A percentile compares a stretch with the other conserved stretches of the same genome.
These are phyloP conservation scores for Lipophrys pholis DNA, from an alignment of 2,113 vertebrate species.

Conservation along the genomic window DNA sequence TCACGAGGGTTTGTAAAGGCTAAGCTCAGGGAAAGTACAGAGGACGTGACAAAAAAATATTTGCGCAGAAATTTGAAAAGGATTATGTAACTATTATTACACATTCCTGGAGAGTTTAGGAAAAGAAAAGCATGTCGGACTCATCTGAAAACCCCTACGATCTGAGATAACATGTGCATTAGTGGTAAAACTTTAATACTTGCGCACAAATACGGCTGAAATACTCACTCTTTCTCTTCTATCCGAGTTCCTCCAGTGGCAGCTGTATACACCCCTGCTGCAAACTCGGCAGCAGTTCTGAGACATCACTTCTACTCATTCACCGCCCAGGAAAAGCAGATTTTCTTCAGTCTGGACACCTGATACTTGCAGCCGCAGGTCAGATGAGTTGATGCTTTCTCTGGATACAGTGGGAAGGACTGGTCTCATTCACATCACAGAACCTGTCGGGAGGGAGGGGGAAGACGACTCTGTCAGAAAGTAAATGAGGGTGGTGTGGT, in stretches of 20 bases:
- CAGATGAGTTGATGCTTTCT: slow-evolving; percentile 4
- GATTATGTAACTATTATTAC: background rate
- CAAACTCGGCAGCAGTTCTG: slow-evolving; percentile 52
- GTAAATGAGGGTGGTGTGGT: slow-evolving; percentile 12
- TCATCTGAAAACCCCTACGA: background rate
- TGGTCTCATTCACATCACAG: slow-evolving; percentile 20
- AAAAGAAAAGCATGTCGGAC: background rate
- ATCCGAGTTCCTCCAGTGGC: slow-evolving; percentile 54
- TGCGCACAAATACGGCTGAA: background rate
- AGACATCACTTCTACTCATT: slow-evolving; percentile 55
- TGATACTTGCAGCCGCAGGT: slow-evolving; percentile 21
- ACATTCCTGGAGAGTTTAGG: background rate
- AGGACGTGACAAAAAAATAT: slow-evolving; percentile 10
- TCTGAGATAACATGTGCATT: background rate
- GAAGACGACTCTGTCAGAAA: slow-evolving; percentile 36
- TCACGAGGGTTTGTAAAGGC: slow-evolving; percentile 38
- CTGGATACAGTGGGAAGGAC: slow-evolving; percentile 14
- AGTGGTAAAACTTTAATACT: background rate
- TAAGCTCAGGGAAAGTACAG: slow-evolving; percentile 5
- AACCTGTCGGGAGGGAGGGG: slow-evolving; percentile 2
- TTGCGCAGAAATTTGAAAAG: background rate
- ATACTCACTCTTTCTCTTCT: slow-evolving; percentile 57
- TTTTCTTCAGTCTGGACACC: slow-evolving; percentile 14
- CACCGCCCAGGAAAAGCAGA: slow-evolving; percentile 14
- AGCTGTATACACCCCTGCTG: slow-evolving; percentile 77